Conservation (phyloP, 2,797 vertebrate species). For the Benthosema pterotum region DNA sequence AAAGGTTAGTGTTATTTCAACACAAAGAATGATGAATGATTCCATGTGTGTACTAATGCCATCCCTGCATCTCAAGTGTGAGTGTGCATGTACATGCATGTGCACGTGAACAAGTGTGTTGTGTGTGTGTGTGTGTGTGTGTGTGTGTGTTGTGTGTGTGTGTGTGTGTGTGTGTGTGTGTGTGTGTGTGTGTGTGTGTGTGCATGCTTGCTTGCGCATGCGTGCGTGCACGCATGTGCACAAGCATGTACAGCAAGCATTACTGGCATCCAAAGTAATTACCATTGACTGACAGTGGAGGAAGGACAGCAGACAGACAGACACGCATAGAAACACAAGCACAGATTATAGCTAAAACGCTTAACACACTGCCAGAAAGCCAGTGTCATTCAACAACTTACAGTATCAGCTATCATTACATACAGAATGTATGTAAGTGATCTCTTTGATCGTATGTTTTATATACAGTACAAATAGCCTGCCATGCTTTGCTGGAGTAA, state of each 20-base stretch:
- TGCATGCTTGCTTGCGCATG: conserved; percentile 3
- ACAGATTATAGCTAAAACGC: background rate
- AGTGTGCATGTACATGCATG: background rate
- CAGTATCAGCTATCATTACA: too few species aligned
- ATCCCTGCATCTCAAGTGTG: background rate
- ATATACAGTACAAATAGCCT: too few species aligned
- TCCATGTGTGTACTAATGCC: conserved; percentile 37
- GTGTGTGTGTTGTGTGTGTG: background rate
- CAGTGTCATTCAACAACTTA: background rate
- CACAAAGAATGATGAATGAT: conserved; percentile 47
- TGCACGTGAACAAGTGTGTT: too few species aligned
- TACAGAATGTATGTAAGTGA: too few species aligned
- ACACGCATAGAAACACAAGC: background rate
- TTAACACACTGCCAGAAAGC: too few species aligned
- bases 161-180: background rate
- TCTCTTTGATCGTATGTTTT: too few species aligned
- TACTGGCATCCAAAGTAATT: conserved; percentile 16
- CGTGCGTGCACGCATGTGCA: background rate
- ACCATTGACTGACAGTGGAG: conserved; percentile 5
- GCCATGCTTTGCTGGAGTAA: too few species aligned
- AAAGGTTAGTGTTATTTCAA: conserved; percentile 54
- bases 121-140: background rate
- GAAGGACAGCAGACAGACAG: conserved; percentile 3
- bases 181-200: background rate
- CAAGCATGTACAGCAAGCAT: background rate